Percentiles rank a stretch among this genome's conserved stretches.
Conservation (phyloP, 2,113 vertebrate species). For the Bufo bufo region DNA sequence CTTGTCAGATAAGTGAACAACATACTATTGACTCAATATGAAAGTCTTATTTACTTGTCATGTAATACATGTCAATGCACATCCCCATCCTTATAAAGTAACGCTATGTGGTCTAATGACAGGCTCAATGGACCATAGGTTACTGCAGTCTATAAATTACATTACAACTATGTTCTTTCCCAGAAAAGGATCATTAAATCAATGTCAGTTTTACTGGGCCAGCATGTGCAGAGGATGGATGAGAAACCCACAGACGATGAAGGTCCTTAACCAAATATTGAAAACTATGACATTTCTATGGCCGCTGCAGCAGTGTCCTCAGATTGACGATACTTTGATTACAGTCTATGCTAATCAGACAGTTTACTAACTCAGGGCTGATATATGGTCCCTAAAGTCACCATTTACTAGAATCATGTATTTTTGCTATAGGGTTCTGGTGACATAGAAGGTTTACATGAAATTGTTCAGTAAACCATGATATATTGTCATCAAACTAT, state of each 20-base stretch:
- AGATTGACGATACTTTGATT: constrained; percentile 11
- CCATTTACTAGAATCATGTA: background rate
- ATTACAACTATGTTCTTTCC: constrained; percentile 52
- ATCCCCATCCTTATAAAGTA: constrained; percentile 47
- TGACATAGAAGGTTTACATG: no score
- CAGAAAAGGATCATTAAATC: constrained; percentile 60
- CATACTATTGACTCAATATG: constrained; percentile 45
- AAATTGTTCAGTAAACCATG: no score
- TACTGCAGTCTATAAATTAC: constrained; percentile 58
- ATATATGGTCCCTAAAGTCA: background rate
- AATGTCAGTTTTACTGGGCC: constrained; percentile 56
- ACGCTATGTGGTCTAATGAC: constrained; percentile 49
- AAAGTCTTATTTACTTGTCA: constrained; percentile 56
- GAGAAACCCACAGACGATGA: constrained; percentile 17
- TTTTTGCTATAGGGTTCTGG: no score
- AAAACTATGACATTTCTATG: constrained; percentile 45
- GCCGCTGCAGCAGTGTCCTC: background rate
- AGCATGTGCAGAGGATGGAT: constrained; percentile 54
- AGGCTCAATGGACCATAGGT: constrained; percentile 56
- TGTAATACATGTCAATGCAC: constrained; percentile 55
- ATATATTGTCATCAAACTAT: no score
- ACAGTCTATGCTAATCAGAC: background rate
- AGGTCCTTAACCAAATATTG: constrained; percentile 49
- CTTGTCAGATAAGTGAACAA: constrained; percentile 24
- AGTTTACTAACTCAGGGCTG: background rate